Evolutionary conservation across 2,888 invertebrate genomes (phyloP).

Genomic region (Cynaeus angustus): DNA sequence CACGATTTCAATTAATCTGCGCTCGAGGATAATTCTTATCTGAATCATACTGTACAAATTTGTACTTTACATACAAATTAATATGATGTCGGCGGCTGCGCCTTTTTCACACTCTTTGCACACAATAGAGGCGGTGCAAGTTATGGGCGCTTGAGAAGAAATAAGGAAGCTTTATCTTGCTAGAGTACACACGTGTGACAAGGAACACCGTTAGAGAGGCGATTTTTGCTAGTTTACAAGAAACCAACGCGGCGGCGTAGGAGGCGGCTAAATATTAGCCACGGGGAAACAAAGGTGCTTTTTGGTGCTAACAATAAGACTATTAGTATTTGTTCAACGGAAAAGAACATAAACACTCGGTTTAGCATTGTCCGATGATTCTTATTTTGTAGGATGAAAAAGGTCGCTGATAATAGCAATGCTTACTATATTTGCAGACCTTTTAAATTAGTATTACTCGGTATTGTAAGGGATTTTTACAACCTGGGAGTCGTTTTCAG

Average conservation of each 20-base stretch:
- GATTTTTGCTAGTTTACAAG: neutral
- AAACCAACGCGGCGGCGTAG: neutral
- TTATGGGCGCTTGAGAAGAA: constrained; percentile 18
- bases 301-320: no score
- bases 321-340: no score
- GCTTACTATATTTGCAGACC: no score
- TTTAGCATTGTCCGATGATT: no score
- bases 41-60: constrained; percentile 40
- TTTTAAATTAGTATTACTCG: no score
- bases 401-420: no score
- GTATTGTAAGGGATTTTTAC: no score
- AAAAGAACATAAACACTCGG: no score
- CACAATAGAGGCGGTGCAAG: constrained; percentile 31
- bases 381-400: no score
- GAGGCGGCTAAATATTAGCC: no score
- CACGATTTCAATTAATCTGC: constrained; percentile 50
- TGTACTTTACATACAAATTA: constrained; percentile 38
- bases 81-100: constrained; percentile 31
- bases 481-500: no score
- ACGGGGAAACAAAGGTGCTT: no score
- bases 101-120: constrained; percentile 39
- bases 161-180: constrained; percentile 29
- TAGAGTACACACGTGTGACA: neutral
- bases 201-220: neutral
- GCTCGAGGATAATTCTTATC: constrained; percentile 37